Conservation (phyloP, 2,888 invertebrate species). For the Hoplodrina blanda region DNA sequence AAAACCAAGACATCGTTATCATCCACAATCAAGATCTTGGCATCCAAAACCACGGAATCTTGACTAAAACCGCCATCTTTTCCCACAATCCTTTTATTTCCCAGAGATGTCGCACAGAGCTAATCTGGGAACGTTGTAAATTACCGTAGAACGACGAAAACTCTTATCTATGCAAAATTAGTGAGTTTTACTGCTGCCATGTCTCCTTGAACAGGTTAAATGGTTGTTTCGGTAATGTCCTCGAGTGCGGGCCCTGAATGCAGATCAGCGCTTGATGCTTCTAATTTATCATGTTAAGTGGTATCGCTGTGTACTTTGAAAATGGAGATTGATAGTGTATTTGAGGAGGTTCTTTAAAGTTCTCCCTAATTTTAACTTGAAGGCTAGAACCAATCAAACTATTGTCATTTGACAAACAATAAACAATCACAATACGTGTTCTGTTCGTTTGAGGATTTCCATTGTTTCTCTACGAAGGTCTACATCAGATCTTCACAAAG, state of each 20-base stretch:
- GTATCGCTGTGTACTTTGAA: constrained; percentile 16
- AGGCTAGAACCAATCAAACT: too few species aligned
- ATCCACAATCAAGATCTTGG: constrained; percentile 51
- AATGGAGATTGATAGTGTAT: constrained; percentile 13
- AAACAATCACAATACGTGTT: too few species aligned
- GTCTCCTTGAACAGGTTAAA: constrained; percentile 63
- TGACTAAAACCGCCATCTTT: constrained; percentile 55
- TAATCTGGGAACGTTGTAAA: constrained; percentile 72
- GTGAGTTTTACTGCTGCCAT: constrained; percentile 65
- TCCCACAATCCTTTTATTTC: constrained; percentile 63
- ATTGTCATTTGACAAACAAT: too few species aligned
- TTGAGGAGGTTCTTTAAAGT: background rate
- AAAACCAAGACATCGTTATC: constrained; percentile 27
- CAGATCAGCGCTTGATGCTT: constrained; percentile 49
- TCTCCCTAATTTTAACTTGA: too few species aligned
- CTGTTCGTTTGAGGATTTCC: too few species aligned
- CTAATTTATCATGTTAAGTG: constrained; percentile 55
- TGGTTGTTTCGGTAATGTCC: constrained; percentile 59
- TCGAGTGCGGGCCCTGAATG: constrained; percentile 50
- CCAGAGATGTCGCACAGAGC: constrained; percentile 51
- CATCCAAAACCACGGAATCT: constrained; percentile 40
- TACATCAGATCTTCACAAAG: too few species aligned
- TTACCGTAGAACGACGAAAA: constrained; percentile 64
- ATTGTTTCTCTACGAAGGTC: too few species aligned
- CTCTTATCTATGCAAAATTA: constrained; percentile 76